Percentiles rank a stretch among this genome's conserved stretches.
These are phyloP conservation scores for Oryzias melastigma DNA, from an alignment of 2,113 vertebrate genomes.

Conservation along the genomic window DNA sequence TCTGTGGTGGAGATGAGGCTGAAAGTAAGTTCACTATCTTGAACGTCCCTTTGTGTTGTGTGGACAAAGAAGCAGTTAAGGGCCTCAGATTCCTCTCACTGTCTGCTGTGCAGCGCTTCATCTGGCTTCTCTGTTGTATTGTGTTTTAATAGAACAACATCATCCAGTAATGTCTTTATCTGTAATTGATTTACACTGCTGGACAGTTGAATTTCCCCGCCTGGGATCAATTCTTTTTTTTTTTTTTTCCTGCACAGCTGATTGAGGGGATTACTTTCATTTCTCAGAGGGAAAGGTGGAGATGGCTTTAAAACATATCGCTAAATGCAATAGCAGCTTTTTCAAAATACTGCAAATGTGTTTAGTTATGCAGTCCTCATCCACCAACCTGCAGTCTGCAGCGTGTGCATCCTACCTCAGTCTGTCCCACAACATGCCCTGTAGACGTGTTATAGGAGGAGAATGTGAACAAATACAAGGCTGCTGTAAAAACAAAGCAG, in stretches of 20 bases:
- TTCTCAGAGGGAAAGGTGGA: slow-evolving; percentile 51
- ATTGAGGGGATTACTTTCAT: slow-evolving; percentile 63
- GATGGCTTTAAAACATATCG: slow-evolving; percentile 46
- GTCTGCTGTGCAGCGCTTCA: too few species aligned
- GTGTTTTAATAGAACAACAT: too few species aligned
- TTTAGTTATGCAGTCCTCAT: slow-evolving; percentile 63
- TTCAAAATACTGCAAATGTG: slow-evolving; percentile 64
- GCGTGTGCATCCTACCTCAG: slow-evolving; percentile 46
- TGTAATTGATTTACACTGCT: too few species aligned
- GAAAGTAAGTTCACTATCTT: too few species aligned
- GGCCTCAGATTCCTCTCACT: too few species aligned
- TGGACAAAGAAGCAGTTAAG: too few species aligned
- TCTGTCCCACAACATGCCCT: slow-evolving; percentile 46
- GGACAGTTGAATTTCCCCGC: too few species aligned
- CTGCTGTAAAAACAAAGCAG: slow-evolving; percentile 59
- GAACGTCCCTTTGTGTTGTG: too few species aligned
- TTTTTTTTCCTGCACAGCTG: slow-evolving; percentile 30
- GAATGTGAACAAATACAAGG: slow-evolving; percentile 56
- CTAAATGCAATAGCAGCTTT: slow-evolving; percentile 61
- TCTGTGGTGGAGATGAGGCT: too few species aligned
- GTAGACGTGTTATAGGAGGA: slow-evolving; percentile 47
- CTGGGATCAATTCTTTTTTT: too few species aligned
- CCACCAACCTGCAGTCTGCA: slow-evolving; percentile 49
- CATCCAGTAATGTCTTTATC: too few species aligned
- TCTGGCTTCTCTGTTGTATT: too few species aligned